These are phyloP conservation scores for Anomalospiza imberbis DNA, from an alignment of 2,797 vertebrate species.

Conservation along the genomic window DNA sequence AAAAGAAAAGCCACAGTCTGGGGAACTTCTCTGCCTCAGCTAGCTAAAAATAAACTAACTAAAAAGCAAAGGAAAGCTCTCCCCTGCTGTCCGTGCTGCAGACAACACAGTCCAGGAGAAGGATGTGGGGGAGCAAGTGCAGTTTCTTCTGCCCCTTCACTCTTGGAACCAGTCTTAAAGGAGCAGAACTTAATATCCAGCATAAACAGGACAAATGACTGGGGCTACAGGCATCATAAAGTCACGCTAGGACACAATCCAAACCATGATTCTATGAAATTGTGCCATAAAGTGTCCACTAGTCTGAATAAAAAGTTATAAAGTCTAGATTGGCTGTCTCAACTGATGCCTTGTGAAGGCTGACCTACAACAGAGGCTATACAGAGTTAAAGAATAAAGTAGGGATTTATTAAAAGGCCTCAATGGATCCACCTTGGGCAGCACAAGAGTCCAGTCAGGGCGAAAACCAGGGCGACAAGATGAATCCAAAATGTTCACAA, in stretches of 20 bases:
- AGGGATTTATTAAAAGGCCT: not conserved
- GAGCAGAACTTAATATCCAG: not conserved
- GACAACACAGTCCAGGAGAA: not conserved
- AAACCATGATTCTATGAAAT: not conserved
- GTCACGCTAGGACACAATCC: not conserved
- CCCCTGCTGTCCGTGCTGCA: accelerated
- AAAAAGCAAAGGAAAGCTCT: not conserved
- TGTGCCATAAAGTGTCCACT: not conserved
- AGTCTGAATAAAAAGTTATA: not conserved
- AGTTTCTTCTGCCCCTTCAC: not conserved
- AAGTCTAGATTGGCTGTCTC: not conserved
- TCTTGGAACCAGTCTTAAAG: not conserved
- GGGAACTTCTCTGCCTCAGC: too few relatives aligned
- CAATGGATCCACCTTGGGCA: not conserved
- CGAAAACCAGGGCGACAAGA: not conserved
- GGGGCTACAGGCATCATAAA: not conserved
- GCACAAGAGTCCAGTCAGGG: not conserved
- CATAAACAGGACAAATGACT: not conserved
- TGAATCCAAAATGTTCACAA: not conserved
- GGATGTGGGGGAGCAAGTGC: accelerated
- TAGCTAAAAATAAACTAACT: not conserved
- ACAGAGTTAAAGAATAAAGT: not conserved
- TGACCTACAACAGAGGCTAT: not conserved
- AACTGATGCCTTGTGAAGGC: not conserved
- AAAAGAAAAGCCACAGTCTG: not conserved